These are phyloP conservation scores for Acanthosoma haemorrhoidale DNA, from an alignment of 2,888 invertebrate species.

Conservation along the genomic window DNA sequence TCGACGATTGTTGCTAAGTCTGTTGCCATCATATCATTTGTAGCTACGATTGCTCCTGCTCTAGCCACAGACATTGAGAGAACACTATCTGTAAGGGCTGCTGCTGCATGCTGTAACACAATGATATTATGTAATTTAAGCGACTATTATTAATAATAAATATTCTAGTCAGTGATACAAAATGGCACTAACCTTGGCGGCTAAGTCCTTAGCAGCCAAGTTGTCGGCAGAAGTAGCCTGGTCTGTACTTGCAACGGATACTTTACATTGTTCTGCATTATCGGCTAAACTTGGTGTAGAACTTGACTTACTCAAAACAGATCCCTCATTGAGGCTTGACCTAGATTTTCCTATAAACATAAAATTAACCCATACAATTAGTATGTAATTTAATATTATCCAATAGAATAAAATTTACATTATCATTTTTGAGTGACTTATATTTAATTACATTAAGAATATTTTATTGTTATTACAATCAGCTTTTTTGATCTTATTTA, in stretches of 20 bases:
- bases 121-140: background rate
- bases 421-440: too few species aligned
- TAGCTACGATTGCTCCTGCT: slow-evolving; percentile 61
- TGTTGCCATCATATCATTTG: slow-evolving; percentile 48
- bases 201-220: slow-evolving; percentile 69
- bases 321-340: slow-evolving; percentile 41
- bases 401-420: too few species aligned
- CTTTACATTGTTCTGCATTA: slow-evolving; percentile 61
- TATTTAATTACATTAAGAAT: too few species aligned
- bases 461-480: too few species aligned
- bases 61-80: slow-evolving; percentile 65
- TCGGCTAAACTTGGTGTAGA: slow-evolving; percentile 93
- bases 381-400: too few species aligned
- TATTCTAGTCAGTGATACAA: background rate
- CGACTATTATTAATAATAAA: background rate
- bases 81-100: slow-evolving; percentile 81
- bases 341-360: slow-evolving; percentile 29
- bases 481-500: too few species aligned
- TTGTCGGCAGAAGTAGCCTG: slow-evolving; percentile 95
- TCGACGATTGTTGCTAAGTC: slow-evolving; percentile 85
- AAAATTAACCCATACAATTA: too few species aligned
- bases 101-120: slow-evolving; percentile 63
- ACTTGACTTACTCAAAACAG: slow-evolving; percentile 79
- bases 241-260: slow-evolving; percentile 88
- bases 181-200: background rate